Conservation (phyloP, 2,113 vertebrate genomes). For the Dipodomys ordii region DNA sequence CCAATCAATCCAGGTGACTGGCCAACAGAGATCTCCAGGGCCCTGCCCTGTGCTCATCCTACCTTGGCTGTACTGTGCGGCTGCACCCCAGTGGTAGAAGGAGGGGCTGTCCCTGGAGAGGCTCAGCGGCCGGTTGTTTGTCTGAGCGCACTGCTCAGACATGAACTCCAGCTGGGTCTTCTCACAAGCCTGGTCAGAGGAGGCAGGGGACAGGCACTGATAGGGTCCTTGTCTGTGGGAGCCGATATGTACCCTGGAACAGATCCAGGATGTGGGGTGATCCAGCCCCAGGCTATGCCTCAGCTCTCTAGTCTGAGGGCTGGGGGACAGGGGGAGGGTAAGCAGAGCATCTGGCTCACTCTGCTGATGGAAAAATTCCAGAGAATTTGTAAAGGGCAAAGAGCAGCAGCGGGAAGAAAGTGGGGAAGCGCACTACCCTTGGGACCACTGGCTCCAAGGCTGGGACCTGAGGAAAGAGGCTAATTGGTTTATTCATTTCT, state of each 20-base stretch:
- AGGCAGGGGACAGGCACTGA: background rate
- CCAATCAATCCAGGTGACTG: background rate
- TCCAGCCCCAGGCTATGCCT: background rate
- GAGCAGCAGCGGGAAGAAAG: background rate
- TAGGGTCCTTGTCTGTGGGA: background rate
- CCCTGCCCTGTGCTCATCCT: background rate
- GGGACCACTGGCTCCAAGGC: background rate
- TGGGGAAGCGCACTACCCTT: fast-evolving
- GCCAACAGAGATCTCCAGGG: background rate
- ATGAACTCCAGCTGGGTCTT: slow-evolving; percentile 93
- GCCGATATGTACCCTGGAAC: fast-evolving
- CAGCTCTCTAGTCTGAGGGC: background rate
- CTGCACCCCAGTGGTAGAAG: slow-evolving; percentile 93
- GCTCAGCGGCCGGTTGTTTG: slow-evolving; percentile 88
- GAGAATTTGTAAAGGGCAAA: background rate
- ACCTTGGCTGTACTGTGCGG: slow-evolving; percentile 91
- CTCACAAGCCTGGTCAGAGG: slow-evolving; percentile 87
- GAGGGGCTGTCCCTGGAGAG: slow-evolving; percentile 80
- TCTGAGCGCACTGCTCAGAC: slow-evolving; percentile 93
- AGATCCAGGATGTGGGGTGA: fast-evolving
- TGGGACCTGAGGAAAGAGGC: background rate
- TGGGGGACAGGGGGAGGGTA: too few species aligned
- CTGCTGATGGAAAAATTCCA: background rate
- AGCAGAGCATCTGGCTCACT: background rate
- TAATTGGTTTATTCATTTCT: fast-evolving